These are phyloP conservation scores for Orgyia antiqua DNA, from an alignment of 2,888 invertebrate species.

Conservation along the genomic window DNA sequence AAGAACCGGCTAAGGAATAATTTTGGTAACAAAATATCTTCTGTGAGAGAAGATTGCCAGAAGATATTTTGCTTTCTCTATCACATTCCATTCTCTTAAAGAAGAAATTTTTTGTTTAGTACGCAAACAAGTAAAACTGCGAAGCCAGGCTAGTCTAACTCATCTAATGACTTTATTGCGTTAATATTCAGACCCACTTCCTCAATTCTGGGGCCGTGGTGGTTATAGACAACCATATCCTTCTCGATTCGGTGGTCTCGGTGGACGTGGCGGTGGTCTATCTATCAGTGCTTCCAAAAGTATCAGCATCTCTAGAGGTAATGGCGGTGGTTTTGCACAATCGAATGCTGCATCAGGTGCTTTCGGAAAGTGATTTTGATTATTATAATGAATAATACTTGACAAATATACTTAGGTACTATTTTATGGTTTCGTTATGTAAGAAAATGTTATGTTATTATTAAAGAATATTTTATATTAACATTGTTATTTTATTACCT, in stretches of 20 bases:
- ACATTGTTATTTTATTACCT: not conserved
- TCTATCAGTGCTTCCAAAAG: constrained; percentile 34
- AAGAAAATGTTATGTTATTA: no score
- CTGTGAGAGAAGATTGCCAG: no score
- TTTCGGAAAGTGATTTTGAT: constrained; percentile 16
- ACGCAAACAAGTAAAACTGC: no score
- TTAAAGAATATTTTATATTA: not conserved
- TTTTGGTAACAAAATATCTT: no score
- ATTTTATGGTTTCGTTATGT: no score
- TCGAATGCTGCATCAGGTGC: constrained; percentile 19
- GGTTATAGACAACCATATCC: not conserved
- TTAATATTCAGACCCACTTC: constrained; percentile 5
- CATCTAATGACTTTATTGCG: no score
- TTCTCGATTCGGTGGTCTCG: not conserved
- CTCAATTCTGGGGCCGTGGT: not conserved
- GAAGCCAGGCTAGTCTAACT: no score
- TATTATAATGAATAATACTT: not conserved
- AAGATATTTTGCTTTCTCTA: no score
- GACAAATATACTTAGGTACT: no score
- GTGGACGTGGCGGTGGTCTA: constrained; percentile 7
- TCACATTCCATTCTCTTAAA: no score
- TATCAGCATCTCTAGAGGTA: constrained; percentile 29
- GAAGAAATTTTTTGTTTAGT: no score
- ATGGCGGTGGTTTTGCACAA: constrained; percentile 16
- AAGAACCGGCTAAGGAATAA: no score